phyloP scores from a whole-genome alignment of 2,113 vertebrate genomes.

The Xyliphius kryptos region DNA sequence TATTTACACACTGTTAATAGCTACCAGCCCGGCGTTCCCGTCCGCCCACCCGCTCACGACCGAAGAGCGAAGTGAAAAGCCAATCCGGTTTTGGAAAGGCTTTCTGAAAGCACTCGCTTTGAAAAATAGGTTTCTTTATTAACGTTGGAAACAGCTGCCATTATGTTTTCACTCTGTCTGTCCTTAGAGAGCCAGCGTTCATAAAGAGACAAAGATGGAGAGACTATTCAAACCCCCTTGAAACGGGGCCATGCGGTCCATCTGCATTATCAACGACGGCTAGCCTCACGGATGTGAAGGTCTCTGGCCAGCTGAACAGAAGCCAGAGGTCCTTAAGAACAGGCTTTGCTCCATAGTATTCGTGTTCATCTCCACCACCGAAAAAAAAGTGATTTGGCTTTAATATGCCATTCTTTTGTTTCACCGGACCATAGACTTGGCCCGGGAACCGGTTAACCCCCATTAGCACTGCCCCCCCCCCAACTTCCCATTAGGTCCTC shows the following conservation, averaged over 20 bases:
- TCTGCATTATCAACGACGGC: constrained; percentile 36
- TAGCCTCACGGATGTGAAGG: constrained; percentile 16
- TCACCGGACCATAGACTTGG: constrained; percentile 34
- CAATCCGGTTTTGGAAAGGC: neutral
- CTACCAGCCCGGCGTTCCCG: neutral
- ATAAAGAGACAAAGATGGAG: constrained; percentile 26
- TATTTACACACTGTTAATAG: constrained; percentile 16
- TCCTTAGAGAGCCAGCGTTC: constrained; percentile 9
- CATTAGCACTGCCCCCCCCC: constrained; percentile 53
- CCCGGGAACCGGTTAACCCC: constrained; percentile 55
- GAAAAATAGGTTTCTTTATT: constrained; percentile 3
- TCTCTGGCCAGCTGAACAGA: constrained; percentile 33
- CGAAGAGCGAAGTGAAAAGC: too few species aligned
- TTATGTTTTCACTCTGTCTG: neutral
- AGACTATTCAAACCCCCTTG: constrained; percentile 27
- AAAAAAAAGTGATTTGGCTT: constrained; percentile 40
- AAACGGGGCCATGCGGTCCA: constrained; percentile 31
- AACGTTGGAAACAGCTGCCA: constrained; percentile 7
- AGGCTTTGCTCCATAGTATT: constrained; percentile 29
- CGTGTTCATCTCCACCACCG: constrained; percentile 45
- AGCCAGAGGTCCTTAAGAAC: constrained; percentile 34
- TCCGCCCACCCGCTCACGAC: neutral
- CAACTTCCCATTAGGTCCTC: constrained; percentile 57
- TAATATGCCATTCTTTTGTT: constrained; percentile 47
- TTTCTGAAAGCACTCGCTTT: neutral